Base-by-base conservation (phyloP, 2,888 invertebrate genomes). In the Oligia strigilis region DNA sequence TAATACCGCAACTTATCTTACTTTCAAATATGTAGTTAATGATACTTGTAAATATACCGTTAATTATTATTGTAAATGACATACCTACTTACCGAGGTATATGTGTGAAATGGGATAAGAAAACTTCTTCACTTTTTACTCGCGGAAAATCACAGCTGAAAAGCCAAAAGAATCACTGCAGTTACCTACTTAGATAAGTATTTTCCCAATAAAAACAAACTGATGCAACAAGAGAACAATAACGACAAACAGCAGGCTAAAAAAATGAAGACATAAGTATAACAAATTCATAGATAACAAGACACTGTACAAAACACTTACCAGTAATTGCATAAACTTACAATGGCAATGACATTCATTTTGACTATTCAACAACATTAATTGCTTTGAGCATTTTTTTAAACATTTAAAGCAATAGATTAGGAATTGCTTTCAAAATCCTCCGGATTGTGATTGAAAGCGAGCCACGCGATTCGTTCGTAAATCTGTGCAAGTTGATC, bases 1-100 rank as follows among this genome's bases (percentile, higher is more conserved):
- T 76, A 65, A 58, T 75, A 40, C 40, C n/a, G 5, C 36, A 55
- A 19, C 17, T 58, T 82, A 80, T 85, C 77, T 75, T 69, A 40
- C 46, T 70, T 77, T 75, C 29, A 64, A 69, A 62, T 78, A 49
- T 49, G 13, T 49, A 4, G 40, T 58, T 67, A 55, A 65, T 83
- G 58, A 82, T 29, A 66, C 69, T 72, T 75, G 60, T 69, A 69
- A 74, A 65, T 62, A 74, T 46, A 19, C 0, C 58, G 5, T 19
- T 40, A 19, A 49, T 49, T 40, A 75, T 69, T 9, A n/a, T 74
- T 23, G 9, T 55, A 49, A 11, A 46, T 58, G 49, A 19, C 6
- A 58, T n/a, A n/a, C 23, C 11, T 58, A 23, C 8, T 58, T 23
- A 70, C 29, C 19, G 17, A 5, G 19, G 5, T 29, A 70, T 1